A percentile compares a stretch with the other conserved stretches of the same genome.
phyloP scores from a whole-genome alignment of 2,888 invertebrate species.

The Balanococcus diminutus region DNA sequence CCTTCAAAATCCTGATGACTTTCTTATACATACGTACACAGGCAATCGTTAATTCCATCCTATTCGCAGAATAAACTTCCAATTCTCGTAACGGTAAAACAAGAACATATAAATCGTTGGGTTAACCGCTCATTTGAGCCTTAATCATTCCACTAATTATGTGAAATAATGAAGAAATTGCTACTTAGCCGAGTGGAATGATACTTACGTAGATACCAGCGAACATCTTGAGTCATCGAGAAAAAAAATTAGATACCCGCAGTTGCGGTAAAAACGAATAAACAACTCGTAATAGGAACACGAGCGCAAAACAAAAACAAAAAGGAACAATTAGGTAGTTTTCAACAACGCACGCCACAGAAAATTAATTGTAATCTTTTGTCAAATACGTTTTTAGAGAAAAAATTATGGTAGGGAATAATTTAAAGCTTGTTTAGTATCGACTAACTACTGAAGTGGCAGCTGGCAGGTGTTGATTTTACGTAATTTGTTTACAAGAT shows the following conservation, averaged over 20 bases:
- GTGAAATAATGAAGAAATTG: neutral
- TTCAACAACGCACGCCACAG: neutral
- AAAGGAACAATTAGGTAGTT: neutral
- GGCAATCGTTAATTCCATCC: neutral
- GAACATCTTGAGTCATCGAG: slow-evolving; percentile 19
- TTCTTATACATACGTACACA: neutral
- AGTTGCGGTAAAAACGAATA: slow-evolving; percentile 2
- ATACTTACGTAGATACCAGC: neutral
- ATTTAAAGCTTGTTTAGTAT: neutral
- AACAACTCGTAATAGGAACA: neutral
- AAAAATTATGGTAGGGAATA: no score
- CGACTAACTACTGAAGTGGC: no score
- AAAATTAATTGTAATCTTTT: neutral
- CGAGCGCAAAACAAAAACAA: neutral
- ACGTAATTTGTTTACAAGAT: no score
- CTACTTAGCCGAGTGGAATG: neutral
- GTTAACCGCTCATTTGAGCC: neutral
- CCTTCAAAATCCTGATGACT: no score
- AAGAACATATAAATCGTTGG: neutral
- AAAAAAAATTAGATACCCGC: neutral
- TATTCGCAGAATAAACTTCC: neutral
- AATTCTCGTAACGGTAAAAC: neutral
- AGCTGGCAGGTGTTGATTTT: no score
- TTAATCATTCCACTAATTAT: neutral
- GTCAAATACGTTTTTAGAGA: neutral